A percentile compares a stretch with the other conserved stretches of the same genome.
These are phyloP conservation scores for Gymnobelideus leadbeateri DNA, from an alignment of 2,113 vertebrate species.

Conservation along the genomic window DNA sequence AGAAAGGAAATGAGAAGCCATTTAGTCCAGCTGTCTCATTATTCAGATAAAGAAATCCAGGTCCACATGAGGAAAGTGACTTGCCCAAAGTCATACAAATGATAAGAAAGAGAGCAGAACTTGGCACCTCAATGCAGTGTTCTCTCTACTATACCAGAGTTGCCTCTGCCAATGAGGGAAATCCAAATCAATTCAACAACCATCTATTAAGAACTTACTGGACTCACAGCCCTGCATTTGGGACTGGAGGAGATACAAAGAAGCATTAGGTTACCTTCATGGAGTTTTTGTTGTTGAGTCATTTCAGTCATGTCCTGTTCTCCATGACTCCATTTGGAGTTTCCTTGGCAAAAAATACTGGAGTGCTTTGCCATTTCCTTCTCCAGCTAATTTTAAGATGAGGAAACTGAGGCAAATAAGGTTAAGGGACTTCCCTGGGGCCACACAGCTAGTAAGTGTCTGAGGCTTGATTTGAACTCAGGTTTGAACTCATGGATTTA, in stretches of 20 bases:
- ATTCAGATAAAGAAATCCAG: slow-evolving; percentile 2
- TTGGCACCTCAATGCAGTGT: background rate
- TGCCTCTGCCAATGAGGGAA: background rate
- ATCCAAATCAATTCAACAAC: background rate
- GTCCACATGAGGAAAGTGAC: background rate
- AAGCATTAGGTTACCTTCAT: background rate
- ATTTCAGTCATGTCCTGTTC: background rate
- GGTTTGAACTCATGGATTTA: background rate
- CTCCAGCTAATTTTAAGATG: background rate
- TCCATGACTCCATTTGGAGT: background rate
- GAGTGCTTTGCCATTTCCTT: background rate
- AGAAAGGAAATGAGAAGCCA: background rate
- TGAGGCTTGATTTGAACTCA: background rate
- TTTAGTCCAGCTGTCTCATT: no score
- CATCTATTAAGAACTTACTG: background rate
- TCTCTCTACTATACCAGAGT: background rate
- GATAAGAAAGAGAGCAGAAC: background rate
- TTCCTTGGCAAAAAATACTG: background rate
- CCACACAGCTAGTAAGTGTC: no score
- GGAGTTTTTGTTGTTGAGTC: background rate
- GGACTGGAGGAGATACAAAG: background rate
- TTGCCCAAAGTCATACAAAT: background rate
- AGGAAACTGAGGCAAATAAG: background rate
- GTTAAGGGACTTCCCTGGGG: background rate
- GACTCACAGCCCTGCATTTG: background rate